A percentile compares a stretch with the other conserved stretches of the same genome.
phyloP scores from a whole-genome alignment of 2,888 invertebrate species.

The Platycnemis pennipes region DNA sequence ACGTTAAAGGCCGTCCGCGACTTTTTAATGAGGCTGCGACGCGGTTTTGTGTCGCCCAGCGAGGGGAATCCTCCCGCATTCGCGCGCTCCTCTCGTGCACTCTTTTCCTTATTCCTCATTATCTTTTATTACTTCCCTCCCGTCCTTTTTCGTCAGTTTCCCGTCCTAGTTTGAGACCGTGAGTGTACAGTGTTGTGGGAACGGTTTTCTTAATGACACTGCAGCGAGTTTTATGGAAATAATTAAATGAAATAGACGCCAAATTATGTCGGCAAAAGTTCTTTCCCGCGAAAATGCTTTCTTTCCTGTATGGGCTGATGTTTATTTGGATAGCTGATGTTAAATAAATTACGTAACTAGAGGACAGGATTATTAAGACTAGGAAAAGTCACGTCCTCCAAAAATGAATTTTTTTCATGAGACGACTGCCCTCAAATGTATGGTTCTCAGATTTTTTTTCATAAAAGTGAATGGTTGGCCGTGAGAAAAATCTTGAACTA shows the following conservation, averaged over 20 bases:
- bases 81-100: neutral
- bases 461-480: neutral
- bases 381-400: too few relatives aligned
- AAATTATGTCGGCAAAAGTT: neutral
- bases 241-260: neutral
- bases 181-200: neutral
- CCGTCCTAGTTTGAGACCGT: neutral
- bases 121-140: neutral
- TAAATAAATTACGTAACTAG: too few relatives aligned
- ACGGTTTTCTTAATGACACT: neutral
- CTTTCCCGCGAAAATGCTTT: too few relatives aligned
- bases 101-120: neutral
- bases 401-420: too few relatives aligned
- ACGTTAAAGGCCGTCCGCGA: neutral
- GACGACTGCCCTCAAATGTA: too few relatives aligned
- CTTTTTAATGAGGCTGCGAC: conserved; percentile 15
- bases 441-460: neutral
- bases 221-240: too few relatives aligned
- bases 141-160: neutral
- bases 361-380: too few relatives aligned
- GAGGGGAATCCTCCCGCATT: neutral
- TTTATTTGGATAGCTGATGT: neutral
- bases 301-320: neutral
- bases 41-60: neutral
- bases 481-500: conserved; percentile 1